Base-by-base conservation (phyloP, 2,113 vertebrate species). In the Solea solea region DNA sequence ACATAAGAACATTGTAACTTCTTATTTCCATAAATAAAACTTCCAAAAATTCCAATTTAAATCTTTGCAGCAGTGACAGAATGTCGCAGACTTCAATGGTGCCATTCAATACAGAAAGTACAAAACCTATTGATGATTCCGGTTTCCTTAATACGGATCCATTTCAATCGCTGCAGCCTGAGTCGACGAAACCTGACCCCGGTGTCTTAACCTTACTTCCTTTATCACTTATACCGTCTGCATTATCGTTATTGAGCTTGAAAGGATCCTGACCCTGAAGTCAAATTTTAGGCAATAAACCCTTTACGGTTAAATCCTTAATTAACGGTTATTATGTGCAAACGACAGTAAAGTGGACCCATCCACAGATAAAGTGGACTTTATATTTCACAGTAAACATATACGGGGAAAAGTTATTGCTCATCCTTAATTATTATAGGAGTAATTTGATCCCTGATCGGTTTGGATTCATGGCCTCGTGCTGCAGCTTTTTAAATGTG, bases 391-490 rank as follows among this genome's bases (percentile, higher is more conserved):
- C 12, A 54, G 13, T 42, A 77, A 65, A 69, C 28, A 25, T 59
- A 57, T 51, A 53, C 42, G 14, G 3, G 39, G 21, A 52, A 59
- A 64, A 77, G 45, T 28, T 64, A 79, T 73, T 69, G 57, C 63
- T 79, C 61, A 28, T 83, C 56, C 58, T 86, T 78, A 85, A 81
- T 72, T 74, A 65, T 86, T 85, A 77, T 53, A 52, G n/a, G 4
- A 76, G 82, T 80, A 61, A 62, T 74, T 83, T 45, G 62, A 5
- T 13, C 8, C 69, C 25, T 49, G 14, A 69, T 66, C 53, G 51
- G 49, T 51, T 72, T 14, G 25, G 54, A 78, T 79, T 62, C 57
- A 69, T 64, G 28, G 44, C 52, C 55, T 57, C 15, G 1, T 69
- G 55, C 46, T 70, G 64, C 8, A 61, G 51, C 58, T 62, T 64